Evolutionary conservation across 2,888 invertebrate species (phyloP).

Genomic region (Morpho deidamia): DNA sequence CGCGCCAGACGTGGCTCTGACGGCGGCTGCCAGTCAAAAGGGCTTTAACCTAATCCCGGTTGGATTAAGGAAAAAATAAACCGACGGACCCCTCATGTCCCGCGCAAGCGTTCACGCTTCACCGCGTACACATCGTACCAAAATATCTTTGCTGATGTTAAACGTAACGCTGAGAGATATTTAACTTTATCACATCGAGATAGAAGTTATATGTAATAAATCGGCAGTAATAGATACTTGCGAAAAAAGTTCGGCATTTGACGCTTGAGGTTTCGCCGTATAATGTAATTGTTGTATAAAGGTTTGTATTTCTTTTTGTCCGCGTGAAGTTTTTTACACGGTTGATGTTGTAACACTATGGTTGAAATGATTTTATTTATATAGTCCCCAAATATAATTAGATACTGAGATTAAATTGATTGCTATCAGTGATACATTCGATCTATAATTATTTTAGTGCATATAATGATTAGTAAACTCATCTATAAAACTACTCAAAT

Average conservation of each 20-base stretch:
- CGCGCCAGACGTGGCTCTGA: constrained; percentile 60
- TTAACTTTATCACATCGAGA: constrained; percentile 20
- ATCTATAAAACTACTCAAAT: no score
- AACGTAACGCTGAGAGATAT: constrained; percentile 20
- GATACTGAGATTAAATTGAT: neutral
- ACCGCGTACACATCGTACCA: constrained; percentile 40
- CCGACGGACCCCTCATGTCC: constrained; percentile 64
- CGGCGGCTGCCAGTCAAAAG: constrained; percentile 76
- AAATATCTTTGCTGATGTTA: constrained; percentile 4
- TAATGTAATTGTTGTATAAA: constrained; percentile 70
- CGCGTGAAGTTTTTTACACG: neutral
- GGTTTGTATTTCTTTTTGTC: constrained; percentile 50
- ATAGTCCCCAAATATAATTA: neutral
- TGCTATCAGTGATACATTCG: no score
- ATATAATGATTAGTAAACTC: no score
- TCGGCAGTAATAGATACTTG: constrained; percentile 5
- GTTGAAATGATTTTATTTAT: constrained; percentile 22
- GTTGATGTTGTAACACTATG: constrained; percentile 22
- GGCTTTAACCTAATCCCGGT: constrained; percentile 73
- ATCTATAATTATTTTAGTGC: no score
- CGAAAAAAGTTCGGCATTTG: constrained; percentile 51
- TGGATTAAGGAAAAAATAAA: constrained; percentile 75
- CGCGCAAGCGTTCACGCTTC: constrained; percentile 71
- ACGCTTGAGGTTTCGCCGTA: constrained; percentile 69
- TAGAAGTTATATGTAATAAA: neutral